Evolutionary conservation across 2,113 vertebrate genomes (phyloP).

Genomic region (Benitochromis conjunctus): DNA sequence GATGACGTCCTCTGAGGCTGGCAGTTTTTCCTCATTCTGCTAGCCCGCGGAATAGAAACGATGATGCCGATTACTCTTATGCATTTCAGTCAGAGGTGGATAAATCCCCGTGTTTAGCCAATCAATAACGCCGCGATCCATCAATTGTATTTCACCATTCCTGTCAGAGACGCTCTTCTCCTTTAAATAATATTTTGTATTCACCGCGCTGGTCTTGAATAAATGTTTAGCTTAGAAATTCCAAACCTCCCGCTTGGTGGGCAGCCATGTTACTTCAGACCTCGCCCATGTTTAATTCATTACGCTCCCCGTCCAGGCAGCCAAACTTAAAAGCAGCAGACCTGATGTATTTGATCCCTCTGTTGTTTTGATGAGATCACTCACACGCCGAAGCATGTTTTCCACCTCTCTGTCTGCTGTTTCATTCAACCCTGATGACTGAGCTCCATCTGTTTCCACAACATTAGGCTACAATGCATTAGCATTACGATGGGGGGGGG

Average conservation of each 20-base stretch:
- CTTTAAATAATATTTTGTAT: constrained; percentile 60
- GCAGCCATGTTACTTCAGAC: constrained; percentile 50
- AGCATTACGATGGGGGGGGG: constrained; percentile 16
- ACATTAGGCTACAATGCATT: constrained; percentile 57
- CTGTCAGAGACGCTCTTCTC: constrained; percentile 45
- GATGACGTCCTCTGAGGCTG: constrained; percentile 43
- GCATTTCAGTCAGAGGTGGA: constrained; percentile 49
- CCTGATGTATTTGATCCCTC: constrained; percentile 52
- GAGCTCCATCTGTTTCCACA: constrained; percentile 59
- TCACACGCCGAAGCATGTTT: constrained; percentile 43
- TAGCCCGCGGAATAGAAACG: constrained; percentile 41
- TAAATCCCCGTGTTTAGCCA: constrained; percentile 62
- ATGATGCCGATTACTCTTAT: constrained; percentile 49
- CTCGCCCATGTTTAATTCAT: constrained; percentile 64
- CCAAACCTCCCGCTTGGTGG: constrained; percentile 56
- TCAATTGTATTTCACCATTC: constrained; percentile 61
- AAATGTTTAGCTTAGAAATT: constrained; percentile 68
- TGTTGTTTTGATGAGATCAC: constrained; percentile 63
- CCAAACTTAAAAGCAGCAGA: constrained; percentile 50
- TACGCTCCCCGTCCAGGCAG: constrained; percentile 25
- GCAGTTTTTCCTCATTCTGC: constrained; percentile 34
- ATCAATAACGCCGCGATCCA: constrained; percentile 61
- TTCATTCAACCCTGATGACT: constrained; percentile 51
- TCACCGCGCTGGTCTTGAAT: constrained; percentile 48
- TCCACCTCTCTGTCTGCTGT: constrained; percentile 37